Conservation (phyloP, 2,888 invertebrate species). For the Troilus luridus region DNA sequence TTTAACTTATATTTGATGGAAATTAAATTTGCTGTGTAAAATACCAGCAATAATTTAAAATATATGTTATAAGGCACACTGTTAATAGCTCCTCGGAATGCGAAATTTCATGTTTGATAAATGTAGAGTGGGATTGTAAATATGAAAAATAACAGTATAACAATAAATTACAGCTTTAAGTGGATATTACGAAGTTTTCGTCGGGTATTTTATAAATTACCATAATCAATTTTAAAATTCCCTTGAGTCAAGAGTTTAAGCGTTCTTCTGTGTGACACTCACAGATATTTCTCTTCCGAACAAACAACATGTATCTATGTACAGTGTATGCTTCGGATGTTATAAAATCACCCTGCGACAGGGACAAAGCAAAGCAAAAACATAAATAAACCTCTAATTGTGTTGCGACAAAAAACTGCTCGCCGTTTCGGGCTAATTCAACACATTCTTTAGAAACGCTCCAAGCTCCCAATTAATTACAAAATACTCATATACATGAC, state of each 20-base stretch:
- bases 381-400: too few species aligned
- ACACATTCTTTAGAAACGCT: too few species aligned
- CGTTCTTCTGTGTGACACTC: background rate
- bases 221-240: background rate
- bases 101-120: background rate
- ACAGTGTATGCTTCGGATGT: too few species aligned
- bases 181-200: conserved; percentile 19
- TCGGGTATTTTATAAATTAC: background rate
- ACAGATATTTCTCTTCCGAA: background rate
- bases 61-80: background rate
- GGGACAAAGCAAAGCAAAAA: too few species aligned
- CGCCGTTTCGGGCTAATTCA: too few species aligned
- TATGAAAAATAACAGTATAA: background rate
- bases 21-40: conserved; percentile 32
- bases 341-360: too few species aligned
- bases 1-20: conserved; percentile 41
- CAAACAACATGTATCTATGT: background rate
- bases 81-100: background rate
- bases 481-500: too few species aligned
- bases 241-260: background rate
- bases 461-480: too few species aligned
- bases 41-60: conserved; percentile 13
- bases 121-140: background rate
- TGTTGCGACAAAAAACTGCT: too few species aligned
- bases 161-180: background rate